Conservation (phyloP, 2,797 vertebrate species). For the Rhyacichthys aspro region DNA sequence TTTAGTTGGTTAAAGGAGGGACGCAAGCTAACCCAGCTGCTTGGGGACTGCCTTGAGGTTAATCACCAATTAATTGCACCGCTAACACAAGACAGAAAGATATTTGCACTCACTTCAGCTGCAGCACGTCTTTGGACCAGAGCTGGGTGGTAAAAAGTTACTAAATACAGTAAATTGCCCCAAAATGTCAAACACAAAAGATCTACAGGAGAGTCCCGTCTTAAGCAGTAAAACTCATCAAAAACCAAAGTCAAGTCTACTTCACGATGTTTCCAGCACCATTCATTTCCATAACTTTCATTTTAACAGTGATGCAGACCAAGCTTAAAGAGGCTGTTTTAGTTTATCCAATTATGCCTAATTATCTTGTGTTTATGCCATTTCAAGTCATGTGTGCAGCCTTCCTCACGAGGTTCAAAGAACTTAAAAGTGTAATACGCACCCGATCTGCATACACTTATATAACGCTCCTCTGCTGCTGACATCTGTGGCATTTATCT, state of each 20-base stretch:
- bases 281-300: constrained; percentile 5
- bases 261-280: background rate
- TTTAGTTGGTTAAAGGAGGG: too few relatives aligned
- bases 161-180: too few relatives aligned
- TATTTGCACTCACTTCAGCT: too few relatives aligned
- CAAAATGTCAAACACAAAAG: background rate
- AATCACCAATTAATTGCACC: too few relatives aligned
- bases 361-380: constrained; percentile 30
- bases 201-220: background rate
- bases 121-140: too few relatives aligned
- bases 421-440: constrained; percentile 9
- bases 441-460: constrained; percentile 9
- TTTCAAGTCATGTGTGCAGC: constrained; percentile 13
- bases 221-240: background rate
- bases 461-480: constrained; percentile 3
- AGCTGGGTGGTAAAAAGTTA: too few relatives aligned
- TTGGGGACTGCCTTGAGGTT: too few relatives aligned
- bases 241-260: background rate
- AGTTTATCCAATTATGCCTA: constrained; percentile 25
- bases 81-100: too few relatives aligned
- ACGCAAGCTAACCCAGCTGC: too few relatives aligned
- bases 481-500: constrained; percentile 35
- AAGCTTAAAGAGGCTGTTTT: constrained; percentile 8
- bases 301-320: background rate
- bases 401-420: constrained; percentile 18